Percentiles rank a stretch among this genome's conserved stretches.
Evolutionary conservation across 2,797 vertebrate genomes (phyloP).

Genomic region (Sebastes diaconus): DNA sequence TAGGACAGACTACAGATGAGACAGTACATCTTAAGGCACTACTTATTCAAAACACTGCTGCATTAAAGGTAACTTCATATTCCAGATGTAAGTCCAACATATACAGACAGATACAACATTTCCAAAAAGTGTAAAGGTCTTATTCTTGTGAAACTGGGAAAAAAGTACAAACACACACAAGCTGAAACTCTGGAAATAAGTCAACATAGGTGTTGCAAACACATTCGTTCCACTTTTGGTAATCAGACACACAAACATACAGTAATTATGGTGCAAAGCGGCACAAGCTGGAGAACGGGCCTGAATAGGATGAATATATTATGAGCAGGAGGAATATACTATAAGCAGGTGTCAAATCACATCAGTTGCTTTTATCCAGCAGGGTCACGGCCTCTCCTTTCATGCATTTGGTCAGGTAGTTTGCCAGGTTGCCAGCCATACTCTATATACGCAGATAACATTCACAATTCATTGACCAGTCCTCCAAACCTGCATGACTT

Average conservation of each 20-base stretch:
- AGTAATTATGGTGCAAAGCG: neutral
- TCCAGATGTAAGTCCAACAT: neutral
- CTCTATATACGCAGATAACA: neutral
- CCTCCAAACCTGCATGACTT: neutral
- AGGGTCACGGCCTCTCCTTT: neutral
- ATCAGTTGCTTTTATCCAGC: neutral
- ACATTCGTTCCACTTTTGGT: neutral
- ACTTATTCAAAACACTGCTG: neutral
- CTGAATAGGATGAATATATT: neutral
- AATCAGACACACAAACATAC: neutral
- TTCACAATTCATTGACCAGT: neutral
- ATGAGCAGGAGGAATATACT: neutral
- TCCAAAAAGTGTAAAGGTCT: neutral
- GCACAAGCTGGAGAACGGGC: neutral
- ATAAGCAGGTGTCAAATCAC: neutral
- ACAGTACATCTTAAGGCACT: too few relatives aligned
- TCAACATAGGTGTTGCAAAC: neutral
- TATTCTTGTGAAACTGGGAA: neutral
- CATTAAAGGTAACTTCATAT: neutral
- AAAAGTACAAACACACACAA: neutral
- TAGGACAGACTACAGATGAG: too few relatives aligned
- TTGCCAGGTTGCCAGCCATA: neutral
- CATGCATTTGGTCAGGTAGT: neutral
- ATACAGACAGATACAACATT: neutral
- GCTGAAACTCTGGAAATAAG: neutral